Base-by-base conservation (phyloP, 2,113 vertebrate species). In the Rhynchomys soricoides region DNA sequence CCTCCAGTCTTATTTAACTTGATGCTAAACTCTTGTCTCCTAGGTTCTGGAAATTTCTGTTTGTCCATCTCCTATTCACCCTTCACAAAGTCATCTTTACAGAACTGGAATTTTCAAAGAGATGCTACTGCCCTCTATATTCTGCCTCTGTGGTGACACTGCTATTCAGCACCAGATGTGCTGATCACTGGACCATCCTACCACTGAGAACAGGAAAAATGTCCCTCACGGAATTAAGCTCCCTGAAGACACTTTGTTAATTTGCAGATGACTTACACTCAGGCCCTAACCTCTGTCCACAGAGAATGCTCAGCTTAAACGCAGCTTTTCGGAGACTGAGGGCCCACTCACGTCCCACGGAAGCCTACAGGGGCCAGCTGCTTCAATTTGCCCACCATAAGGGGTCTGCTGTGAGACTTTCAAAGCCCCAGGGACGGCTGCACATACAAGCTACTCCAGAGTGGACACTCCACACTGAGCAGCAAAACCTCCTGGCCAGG, bases 91-190 rank as follows among this genome's bases (percentile, higher is more conserved):
- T 8, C 62, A 26, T 92, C 88, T 91, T 85, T 89, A 59, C 88
- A 86, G 66, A 95, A n/a, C 19, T 68, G 64, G 89, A 86, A 50
- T 73, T 68, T 95, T 91, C 78, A 50, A 94, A 40, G 73, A 95
- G 37, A 82, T 1, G 2, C 37, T 66, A 40, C 82, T 48, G 71
- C 52, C 71, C 48, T 86, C 78, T 52, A 66, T 6, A n/a, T 24
- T 11, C 16, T 22, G 75, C n/a, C 19, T 89, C 34, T 95, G 57
- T 34, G 45, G 62, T 82, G 37, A 75, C 16, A 77, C 1, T 71
- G 34, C 13, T 85, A 29, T 40, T 11, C n/a, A 29, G 4, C 7
- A 45, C 26, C 74, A 43, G n/a, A 43, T 40, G 24, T 37, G 59
- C 52, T 40, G 29, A 75, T 77, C 34, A 77, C 82, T 66, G 45